These are phyloP conservation scores for Andrena minutula DNA, from an alignment of 2,888 invertebrate species.

Conservation along the genomic window DNA sequence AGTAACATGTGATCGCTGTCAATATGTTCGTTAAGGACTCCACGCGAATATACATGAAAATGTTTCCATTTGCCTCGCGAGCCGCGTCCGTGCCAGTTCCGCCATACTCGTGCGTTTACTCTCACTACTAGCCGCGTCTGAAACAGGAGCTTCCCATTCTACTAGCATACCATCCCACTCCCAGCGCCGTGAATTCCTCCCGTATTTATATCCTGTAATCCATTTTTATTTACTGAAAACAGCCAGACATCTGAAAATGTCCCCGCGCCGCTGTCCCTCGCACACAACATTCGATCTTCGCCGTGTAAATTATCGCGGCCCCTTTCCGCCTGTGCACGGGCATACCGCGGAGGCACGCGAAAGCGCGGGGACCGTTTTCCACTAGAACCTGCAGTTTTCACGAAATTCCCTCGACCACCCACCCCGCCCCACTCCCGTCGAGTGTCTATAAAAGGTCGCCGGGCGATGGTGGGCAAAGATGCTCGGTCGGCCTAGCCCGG, in stretches of 20 bases:
- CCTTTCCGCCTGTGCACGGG: neutral
- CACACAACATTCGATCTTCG: neutral
- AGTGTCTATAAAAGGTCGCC: constrained; percentile 85
- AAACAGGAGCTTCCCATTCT: constrained; percentile 48
- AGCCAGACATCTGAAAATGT: neutral
- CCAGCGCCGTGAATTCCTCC: constrained; percentile 31
- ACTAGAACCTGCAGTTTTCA: constrained; percentile 73
- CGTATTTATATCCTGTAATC: constrained; percentile 56
- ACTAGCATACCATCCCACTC: constrained; percentile 32
- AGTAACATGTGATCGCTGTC: neutral
- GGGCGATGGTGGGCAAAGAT: constrained; percentile 81
- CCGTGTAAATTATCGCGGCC: neutral
- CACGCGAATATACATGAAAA: neutral
- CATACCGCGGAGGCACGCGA: neutral
- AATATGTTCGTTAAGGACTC: neutral
- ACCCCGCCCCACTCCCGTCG: constrained; percentile 79
- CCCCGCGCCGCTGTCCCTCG: neutral
- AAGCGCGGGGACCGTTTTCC: constrained; percentile 47
- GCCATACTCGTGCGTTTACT: constrained; percentile 31
- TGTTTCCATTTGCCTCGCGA: neutral
- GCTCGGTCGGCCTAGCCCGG: constrained; percentile 75
- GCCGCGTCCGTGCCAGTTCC: neutral
- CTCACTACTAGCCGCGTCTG: constrained; percentile 45
- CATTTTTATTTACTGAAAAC: constrained; percentile 48
- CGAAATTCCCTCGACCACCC: constrained; percentile 77